phyloP scores from a whole-genome alignment of 2,888 invertebrate genomes.

The Adelphocoris suturalis region DNA sequence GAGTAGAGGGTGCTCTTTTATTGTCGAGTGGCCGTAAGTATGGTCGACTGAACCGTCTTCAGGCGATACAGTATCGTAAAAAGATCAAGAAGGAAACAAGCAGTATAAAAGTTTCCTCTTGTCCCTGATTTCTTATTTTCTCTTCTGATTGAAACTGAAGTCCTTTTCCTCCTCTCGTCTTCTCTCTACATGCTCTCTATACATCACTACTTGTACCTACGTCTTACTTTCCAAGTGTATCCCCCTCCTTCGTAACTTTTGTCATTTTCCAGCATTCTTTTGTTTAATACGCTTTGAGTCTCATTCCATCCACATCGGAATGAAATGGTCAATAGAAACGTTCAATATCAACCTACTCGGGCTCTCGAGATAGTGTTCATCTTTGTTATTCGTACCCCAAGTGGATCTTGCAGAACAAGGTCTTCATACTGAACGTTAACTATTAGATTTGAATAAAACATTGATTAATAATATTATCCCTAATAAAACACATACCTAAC shows the following conservation, averaged over 20 bases:
- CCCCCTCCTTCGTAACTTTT: neutral
- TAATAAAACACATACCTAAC: too few relatives aligned
- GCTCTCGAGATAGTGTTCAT: too few relatives aligned
- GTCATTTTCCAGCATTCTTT: neutral
- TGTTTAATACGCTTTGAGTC: slow-evolving; percentile 6
- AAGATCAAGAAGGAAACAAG: neutral
- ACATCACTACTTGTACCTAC: neutral
- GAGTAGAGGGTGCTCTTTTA: too few relatives aligned
- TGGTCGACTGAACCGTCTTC: neutral
- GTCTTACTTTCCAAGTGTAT: neutral
- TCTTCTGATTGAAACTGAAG: slow-evolving; percentile 13
- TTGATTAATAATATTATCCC: too few relatives aligned
- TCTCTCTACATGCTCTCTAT: neutral
- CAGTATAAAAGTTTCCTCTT: neutral
- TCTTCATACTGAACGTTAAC: too few relatives aligned
- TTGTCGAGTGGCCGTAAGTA: neutral
- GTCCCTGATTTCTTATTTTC: neutral
- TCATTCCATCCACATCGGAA: neutral
- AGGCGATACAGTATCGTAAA: neutral
- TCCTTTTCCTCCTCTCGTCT: neutral
- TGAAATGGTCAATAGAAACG: neutral
- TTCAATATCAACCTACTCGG: neutral
- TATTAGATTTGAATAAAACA: too few relatives aligned
- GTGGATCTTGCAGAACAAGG: too few relatives aligned
- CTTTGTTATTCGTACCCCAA: too few relatives aligned